Percentiles rank a stretch among this genome's conserved stretches.
phyloP scores from a whole-genome alignment of 2,888 invertebrate genomes.

The Troides oblongomaculatus region DNA sequence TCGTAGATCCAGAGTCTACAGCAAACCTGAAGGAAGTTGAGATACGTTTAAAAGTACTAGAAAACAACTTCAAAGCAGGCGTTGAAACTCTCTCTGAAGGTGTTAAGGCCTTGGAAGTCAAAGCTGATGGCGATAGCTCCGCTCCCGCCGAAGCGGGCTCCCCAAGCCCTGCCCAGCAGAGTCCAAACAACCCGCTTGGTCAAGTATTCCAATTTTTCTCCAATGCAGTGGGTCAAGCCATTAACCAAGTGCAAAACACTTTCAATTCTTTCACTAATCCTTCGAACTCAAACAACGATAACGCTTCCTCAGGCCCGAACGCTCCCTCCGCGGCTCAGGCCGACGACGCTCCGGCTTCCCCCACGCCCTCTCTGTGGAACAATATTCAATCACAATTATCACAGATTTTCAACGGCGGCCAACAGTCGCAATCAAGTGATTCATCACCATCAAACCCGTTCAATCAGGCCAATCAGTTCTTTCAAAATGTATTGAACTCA shows the following conservation, averaged over 20 bases:
- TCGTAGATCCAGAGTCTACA: conserved; percentile 34
- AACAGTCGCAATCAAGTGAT: not conserved
- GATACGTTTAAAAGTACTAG: conserved; percentile 42
- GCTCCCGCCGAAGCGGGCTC: conserved; percentile 23
- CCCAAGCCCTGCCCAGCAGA: conserved; percentile 19
- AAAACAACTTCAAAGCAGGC: conserved; percentile 54
- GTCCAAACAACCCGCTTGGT: conserved; percentile 21
- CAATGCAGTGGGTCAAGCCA: conserved; percentile 33
- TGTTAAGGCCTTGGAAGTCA: conserved; percentile 49
- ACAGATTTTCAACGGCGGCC: conserved; percentile 37
- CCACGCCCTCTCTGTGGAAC: conserved; percentile 37
- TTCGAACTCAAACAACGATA: conserved; percentile 4
- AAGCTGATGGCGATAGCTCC: conserved; percentile 42
- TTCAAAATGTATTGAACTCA: conserved; percentile 27
- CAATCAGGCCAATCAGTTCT: conserved; percentile 38
- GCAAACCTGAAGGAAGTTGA: conserved; percentile 40
- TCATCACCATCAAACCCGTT: conserved; percentile 19
- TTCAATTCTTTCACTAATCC: conserved; percentile 31
- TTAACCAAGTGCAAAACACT: conserved; percentile 36
- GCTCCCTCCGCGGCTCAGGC: conserved; percentile 35
- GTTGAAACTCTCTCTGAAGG: conserved; percentile 55
- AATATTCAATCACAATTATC: conserved; percentile 37
- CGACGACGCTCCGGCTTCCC: conserved; percentile 34
- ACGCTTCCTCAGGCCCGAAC: conserved; percentile 4
- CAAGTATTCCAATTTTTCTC: conserved; percentile 36